Conservation (phyloP, 2,113 vertebrate genomes). For the Spermophilus dauricus region DNA sequence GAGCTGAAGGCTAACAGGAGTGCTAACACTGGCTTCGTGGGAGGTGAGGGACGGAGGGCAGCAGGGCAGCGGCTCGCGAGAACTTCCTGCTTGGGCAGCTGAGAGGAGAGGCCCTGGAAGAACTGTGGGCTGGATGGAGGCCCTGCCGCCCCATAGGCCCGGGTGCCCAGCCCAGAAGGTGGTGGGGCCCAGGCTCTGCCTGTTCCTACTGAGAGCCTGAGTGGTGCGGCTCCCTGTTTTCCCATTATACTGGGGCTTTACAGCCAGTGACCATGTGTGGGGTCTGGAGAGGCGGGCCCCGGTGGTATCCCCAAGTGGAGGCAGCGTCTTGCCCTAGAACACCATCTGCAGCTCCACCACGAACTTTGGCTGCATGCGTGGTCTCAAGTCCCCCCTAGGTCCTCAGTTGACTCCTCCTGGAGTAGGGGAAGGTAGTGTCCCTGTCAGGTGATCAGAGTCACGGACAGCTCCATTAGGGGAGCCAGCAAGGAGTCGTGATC, state of each 20-base stretch:
- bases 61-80: background rate
- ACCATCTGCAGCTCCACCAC: background rate
- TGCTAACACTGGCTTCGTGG: background rate
- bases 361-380: accelerated
- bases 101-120: no score
- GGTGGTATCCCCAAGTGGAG: accelerated
- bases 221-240: background rate
- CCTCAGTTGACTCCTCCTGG: background rate
- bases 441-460: background rate
- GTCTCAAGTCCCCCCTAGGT: background rate
- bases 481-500: background rate
- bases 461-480: background rate
- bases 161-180: background rate
- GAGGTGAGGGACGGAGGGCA: background rate
- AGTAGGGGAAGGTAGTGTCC: background rate
- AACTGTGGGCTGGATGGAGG: background rate
- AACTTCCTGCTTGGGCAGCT: background rate
- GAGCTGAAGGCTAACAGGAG: no score
- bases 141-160: background rate
- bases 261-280: no score
- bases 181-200: accelerated
- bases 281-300: background rate
- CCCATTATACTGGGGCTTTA: background rate
- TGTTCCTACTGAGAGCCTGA: background rate
- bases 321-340: background rate